Evolutionary conservation across 2,113 vertebrate genomes (phyloP), one percentile per base, ranked within the genome.

Genomic region (Syngnathoides biaculeatus): DNA sequence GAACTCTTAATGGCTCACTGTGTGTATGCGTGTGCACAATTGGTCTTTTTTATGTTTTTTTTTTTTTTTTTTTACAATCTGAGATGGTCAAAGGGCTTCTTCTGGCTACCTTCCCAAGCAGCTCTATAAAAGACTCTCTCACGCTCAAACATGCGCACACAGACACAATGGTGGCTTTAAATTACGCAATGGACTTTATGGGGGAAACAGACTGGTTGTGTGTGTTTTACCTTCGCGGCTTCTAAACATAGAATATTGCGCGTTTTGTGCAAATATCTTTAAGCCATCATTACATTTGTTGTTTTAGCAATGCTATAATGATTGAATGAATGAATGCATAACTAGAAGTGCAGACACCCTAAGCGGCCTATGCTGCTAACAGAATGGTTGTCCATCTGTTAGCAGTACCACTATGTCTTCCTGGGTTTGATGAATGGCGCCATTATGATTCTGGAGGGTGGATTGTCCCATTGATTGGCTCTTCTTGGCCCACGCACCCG

Each of bases 51-150:
- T n/a, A n/a, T n/a, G n/a, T n/a, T n/a, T n/a, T n/a, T n/a, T n/a
- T n/a, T n/a, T n/a, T n/a, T n/a, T n/a, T n/a, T n/a, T n/a, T n/a
- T 43, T n/a, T 43, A 26, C 22, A 24, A 62, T 62, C 60, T 26
- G n/a, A 38, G 60, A 14, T 26, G 60, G 60, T 62, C 60, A 62
- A 62, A 62, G 40, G 60, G 40, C 40, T 43, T 40, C 22, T 26
- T 30, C 13, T 57, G 55, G 55, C 55, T 30, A 26, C 55, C 26
- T 57, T 43, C 59, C 59, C 38, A 61, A 61, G 20, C 24, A 22
- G 19, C 59, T 22, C 20, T 61, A 24, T 62, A 62, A 62, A 43
- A 45, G 20, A 13, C 52, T 26, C 22, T 14, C 15, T 17, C 15
- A 30, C 26, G 26, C 55, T 30, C 26, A 15, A 57, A 57, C 26